A percentile compares a stretch with the other conserved stretches of the same genome.
Evolutionary conservation across 1,140 invertebrate genomes (phyloP).

Genomic region (Leptinotarsa lineolata): DNA sequence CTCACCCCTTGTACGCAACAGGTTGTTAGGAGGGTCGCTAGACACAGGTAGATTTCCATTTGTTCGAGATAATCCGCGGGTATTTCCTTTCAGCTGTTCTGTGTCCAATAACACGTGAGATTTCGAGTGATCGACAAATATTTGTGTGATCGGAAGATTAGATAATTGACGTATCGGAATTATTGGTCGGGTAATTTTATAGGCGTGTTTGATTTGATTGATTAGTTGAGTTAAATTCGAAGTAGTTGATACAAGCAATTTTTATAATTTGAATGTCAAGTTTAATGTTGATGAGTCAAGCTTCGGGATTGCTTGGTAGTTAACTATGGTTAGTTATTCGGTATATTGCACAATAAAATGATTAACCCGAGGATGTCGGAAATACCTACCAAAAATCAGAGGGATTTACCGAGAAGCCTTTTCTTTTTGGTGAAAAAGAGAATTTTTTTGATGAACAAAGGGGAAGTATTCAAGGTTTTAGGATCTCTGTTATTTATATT

Average conservation of each 20-base stretch:
- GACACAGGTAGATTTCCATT: constrained; percentile 15
- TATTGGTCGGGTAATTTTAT: not conserved
- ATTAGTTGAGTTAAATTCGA: not conserved
- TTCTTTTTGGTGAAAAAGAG: no score
- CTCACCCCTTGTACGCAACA: constrained; percentile 28
- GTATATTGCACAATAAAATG: no score
- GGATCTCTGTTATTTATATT: no score
- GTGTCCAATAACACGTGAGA: not conserved
- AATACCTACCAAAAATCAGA: no score
- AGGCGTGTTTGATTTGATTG: constrained; percentile 5
- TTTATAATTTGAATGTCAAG: not conserved
- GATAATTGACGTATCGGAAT: constrained; percentile 3
- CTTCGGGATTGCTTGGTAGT: no score
- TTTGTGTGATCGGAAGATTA: constrained; percentile 1
- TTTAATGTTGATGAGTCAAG: not conserved
- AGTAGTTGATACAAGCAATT: not conserved
- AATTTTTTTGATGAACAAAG: no score
- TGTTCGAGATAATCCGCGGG: constrained; percentile 16
- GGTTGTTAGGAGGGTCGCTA: constrained; percentile 14
- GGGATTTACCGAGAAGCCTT: no score
- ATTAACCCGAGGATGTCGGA: no score
- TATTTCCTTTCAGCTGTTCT: not conserved
- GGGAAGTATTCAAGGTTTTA: no score
- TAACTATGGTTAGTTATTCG: no score
- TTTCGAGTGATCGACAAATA: not conserved